Percentiles rank a stretch among this genome's conserved stretches.
Evolutionary conservation across 2,888 invertebrate species (phyloP).

Genomic region (Micoletzkya japonica): DNA sequence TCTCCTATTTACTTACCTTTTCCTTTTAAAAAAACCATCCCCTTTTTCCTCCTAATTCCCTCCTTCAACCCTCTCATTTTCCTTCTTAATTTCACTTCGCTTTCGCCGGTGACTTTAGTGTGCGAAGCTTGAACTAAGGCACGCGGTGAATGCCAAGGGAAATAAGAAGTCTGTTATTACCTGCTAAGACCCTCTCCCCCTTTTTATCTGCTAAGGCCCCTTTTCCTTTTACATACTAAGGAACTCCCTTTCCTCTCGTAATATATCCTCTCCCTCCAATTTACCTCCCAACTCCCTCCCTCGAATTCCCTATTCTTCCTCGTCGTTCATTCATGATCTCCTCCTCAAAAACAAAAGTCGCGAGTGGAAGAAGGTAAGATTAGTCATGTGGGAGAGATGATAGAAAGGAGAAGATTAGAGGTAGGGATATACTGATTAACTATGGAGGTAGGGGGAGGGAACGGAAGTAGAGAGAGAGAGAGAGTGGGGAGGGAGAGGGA

Average conservation of each 20-base stretch:
- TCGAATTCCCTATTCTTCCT: neutral
- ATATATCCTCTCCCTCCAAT: neutral
- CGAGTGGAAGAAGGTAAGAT: neutral
- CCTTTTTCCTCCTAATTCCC: neutral
- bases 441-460: neutral
- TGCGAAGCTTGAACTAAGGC: conserved; percentile 45
- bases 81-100: conserved; percentile 7
- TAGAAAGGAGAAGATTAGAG: conserved; percentile 1
- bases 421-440: neutral
- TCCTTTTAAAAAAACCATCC: too few species aligned
- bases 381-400: neutral
- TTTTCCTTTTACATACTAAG: too few species aligned
- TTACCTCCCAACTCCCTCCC: neutral
- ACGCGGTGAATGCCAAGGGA: conserved; percentile 59
- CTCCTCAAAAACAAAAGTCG: neutral
- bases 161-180: neutral
- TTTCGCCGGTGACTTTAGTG: conserved; percentile 24
- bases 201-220: neutral
- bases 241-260: too few species aligned
- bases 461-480: neutral
- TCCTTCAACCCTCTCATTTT: neutral
- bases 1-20: too few species aligned
- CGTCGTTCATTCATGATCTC: neutral
- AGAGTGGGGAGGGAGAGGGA: neutral
- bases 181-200: neutral